These are phyloP conservation scores for Elgaria multicarinata DNA, from an alignment of 2,113 vertebrate genomes.

Conservation along the genomic window DNA sequence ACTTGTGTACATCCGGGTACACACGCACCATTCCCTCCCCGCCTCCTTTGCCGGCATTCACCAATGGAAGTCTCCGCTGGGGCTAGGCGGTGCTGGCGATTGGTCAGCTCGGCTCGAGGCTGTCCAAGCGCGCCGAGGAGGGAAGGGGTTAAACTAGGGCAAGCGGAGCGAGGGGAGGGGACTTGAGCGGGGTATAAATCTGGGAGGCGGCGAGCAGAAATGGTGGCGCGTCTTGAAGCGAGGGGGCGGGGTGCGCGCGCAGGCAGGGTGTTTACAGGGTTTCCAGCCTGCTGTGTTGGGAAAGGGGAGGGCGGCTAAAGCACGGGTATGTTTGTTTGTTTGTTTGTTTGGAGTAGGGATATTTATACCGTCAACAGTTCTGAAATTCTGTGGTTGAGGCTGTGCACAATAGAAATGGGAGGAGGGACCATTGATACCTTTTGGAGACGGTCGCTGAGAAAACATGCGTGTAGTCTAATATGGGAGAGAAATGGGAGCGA, in stretches of 20 bases:
- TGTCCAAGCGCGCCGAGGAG: too few species aligned
- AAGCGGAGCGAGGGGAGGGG: background rate
- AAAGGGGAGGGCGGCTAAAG: background rate
- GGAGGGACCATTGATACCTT: background rate
- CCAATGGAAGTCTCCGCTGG: background rate
- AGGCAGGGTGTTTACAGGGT: too few species aligned
- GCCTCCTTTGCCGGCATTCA: background rate
- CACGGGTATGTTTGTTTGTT: too few species aligned
- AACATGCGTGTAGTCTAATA: background rate
- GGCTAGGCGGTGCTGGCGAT: background rate
- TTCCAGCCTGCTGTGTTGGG: background rate
- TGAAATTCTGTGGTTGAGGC: background rate
- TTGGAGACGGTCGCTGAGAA: background rate
- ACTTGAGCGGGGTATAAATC: too few species aligned
- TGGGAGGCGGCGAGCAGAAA: too few species aligned
- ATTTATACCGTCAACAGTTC: too few species aligned
- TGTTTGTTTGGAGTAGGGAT: too few species aligned
- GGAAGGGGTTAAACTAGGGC: background rate
- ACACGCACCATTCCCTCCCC: background rate
- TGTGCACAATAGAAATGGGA: background rate
- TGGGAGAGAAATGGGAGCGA: too few species aligned
- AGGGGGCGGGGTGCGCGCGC: too few species aligned
- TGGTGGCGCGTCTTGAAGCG: background rate
- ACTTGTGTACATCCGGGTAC: slow-evolving; percentile 17
- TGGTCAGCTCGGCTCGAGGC: background rate